Percentiles rank a stretch among this genome's conserved stretches.
These are phyloP conservation scores for Phenganax marumi DNA, from an alignment of 92 coral and sea anemone genomes.

Conservation along the genomic window DNA sequence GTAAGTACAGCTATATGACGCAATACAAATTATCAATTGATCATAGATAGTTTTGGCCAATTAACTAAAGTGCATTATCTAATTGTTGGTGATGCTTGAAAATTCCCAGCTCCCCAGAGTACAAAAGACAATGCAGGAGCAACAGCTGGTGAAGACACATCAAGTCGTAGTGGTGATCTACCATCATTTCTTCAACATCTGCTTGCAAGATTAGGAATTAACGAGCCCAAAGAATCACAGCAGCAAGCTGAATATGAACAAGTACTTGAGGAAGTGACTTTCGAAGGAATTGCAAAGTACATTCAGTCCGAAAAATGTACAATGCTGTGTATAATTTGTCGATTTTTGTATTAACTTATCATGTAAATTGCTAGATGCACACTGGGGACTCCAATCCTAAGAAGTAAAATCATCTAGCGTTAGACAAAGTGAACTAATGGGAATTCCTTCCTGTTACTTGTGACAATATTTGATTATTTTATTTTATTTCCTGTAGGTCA, in stretches of 20 bases:
- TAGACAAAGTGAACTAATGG: too few species aligned
- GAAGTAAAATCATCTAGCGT: too few species aligned
- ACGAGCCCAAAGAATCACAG: conserved; percentile 24
- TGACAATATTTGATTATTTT: neutral
- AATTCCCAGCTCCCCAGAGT: neutral
- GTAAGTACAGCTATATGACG: neutral
- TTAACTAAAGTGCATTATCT: neutral
- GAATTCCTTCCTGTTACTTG: too few species aligned
- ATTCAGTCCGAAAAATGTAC: conserved; percentile 79
- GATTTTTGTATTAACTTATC: neutral
- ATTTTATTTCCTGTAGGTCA: conserved; percentile 57
- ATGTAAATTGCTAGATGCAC: neutral
- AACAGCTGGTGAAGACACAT: conserved; percentile 58
- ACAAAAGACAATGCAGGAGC: conserved; percentile 62
- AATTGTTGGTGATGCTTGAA: neutral
- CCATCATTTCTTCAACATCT: conserved; percentile 5
- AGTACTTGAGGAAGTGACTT: conserved; percentile 80
- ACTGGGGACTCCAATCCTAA: too few species aligned
- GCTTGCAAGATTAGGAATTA: conserved; percentile 30
- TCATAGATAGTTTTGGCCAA: neutral
- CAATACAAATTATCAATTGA: neutral
- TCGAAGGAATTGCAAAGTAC: conserved; percentile 87
- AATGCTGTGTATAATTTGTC: neutral
- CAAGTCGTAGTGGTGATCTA: conserved; percentile 57
- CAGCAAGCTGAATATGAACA: conserved; percentile 70